Conservation (phyloP, 2,797 vertebrate genomes). For the Falco concolor region DNA sequence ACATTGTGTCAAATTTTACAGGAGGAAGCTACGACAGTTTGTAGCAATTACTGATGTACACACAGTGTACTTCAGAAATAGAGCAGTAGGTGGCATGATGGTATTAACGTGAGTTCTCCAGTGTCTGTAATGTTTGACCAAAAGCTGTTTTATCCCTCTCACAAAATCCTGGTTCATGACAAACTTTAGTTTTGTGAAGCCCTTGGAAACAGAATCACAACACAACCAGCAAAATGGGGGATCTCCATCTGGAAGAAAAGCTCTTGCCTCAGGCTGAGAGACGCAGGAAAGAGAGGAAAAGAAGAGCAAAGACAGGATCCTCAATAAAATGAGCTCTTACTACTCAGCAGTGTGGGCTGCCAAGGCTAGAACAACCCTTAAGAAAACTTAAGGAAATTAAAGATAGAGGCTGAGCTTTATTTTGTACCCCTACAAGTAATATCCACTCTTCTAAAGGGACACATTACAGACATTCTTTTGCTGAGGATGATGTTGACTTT, state of each 20-base stretch:
- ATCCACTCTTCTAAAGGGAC: neutral
- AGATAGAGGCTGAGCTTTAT: neutral
- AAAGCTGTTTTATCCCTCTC: neutral
- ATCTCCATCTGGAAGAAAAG: neutral
- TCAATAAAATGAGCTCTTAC: neutral
- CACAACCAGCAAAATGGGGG: neutral
- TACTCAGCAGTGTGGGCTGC: neutral
- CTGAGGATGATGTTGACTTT: neutral
- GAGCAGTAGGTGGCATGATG: constrained; percentile 44
- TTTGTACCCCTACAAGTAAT: neutral
- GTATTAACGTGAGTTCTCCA: neutral
- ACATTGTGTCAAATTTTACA: neutral
- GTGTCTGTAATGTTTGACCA: neutral
- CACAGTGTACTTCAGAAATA: neutral
- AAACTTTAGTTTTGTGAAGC: neutral
- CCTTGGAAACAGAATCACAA: neutral
- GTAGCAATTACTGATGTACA: neutral
- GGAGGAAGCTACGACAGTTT: neutral
- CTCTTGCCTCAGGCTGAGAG: neutral
- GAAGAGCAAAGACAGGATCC: neutral
- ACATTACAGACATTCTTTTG: neutral
- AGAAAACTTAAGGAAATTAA: neutral
- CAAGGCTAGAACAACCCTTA: neutral
- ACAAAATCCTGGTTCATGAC: neutral
- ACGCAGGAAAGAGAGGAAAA: neutral